A percentile compares a stretch with the other conserved stretches of the same genome.
Evolutionary conservation across 2,113 vertebrate species (phyloP).

Genomic region (Centropus bengalensis): DNA sequence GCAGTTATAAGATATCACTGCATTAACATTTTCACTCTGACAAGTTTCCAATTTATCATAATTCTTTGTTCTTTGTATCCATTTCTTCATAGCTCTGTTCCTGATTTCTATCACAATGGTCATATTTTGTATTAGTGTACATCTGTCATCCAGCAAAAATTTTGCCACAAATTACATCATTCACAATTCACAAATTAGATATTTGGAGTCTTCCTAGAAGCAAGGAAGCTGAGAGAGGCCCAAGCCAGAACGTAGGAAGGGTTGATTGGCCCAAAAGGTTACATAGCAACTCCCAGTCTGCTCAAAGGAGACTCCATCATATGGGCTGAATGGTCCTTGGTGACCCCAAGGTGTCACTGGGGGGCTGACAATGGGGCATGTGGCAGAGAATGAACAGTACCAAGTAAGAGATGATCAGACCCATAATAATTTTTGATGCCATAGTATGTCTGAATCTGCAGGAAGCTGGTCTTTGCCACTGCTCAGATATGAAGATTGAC

Average conservation of each 20-base stretch:
- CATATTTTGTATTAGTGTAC: neutral
- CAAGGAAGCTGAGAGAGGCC: neutral
- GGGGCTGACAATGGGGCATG: accelerated
- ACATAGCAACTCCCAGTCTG: neutral
- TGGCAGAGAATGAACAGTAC: neutral
- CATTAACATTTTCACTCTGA: neutral
- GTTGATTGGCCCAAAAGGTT: neutral
- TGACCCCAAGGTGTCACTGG: neutral
- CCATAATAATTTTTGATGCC: neutral
- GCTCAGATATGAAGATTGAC: neutral
- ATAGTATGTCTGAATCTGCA: neutral
- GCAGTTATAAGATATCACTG: neutral
- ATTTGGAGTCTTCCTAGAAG: neutral
- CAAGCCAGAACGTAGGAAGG: neutral
- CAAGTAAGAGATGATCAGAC: neutral
- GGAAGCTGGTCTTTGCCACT: neutral
- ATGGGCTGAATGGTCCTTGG: neutral
- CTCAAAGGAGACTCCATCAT: neutral
- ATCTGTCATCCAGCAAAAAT: neutral
- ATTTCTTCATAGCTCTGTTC: neutral
- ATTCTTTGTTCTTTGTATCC: neutral
- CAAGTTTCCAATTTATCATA: neutral
- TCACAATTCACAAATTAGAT: neutral
- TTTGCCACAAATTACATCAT: neutral
- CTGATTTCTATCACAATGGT: neutral